Conservation (phyloP, 2,888 invertebrate genomes). For the Phaedon cochleariae region DNA sequence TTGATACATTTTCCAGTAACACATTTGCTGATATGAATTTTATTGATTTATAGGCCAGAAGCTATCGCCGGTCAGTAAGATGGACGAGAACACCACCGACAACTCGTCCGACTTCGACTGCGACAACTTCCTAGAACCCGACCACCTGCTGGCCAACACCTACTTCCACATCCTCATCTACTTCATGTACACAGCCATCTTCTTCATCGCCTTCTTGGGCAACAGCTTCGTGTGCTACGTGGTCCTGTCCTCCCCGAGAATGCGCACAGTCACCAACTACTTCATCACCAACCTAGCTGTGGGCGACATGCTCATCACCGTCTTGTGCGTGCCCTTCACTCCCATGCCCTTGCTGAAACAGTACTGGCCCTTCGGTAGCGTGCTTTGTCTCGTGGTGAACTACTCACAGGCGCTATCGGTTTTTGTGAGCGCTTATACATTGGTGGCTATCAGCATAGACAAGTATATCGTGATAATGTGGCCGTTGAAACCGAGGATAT, state of each 20-base stretch:
- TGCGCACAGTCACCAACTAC: slow-evolving; percentile 92
- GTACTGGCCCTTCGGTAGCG: slow-evolving; percentile 88
- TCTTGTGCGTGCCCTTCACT: slow-evolving; percentile 91
- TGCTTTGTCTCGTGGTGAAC: slow-evolving; percentile 83
- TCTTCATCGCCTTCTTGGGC: slow-evolving; percentile 75
- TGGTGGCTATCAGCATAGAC: too few relatives aligned
- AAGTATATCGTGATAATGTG: too few relatives aligned
- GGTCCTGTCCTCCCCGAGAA: slow-evolving; percentile 81
- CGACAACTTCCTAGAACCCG: slow-evolving; percentile 39
- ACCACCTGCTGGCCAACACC: slow-evolving; percentile 43
- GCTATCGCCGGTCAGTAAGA: not conserved
- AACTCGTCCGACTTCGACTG: slow-evolving; percentile 23
- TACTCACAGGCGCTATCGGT: too few relatives aligned
- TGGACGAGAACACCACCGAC: slow-evolving; percentile 23
- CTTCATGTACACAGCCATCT: slow-evolving; percentile 76
- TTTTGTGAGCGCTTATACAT: too few relatives aligned
- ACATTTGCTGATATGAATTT: too few relatives aligned
- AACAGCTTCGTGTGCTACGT: slow-evolving; percentile 88
- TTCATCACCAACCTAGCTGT: slow-evolving; percentile 90
- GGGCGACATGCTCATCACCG: slow-evolving; percentile 89
- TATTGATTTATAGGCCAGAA: too few relatives aligned
- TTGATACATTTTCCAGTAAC: too few relatives aligned
- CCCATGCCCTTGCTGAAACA: slow-evolving; percentile 82
- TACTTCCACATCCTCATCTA: slow-evolving; percentile 74
- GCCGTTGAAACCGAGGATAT: too few relatives aligned